Percentiles rank a stretch among this genome's conserved stretches.
These are phyloP conservation scores for Erinaceus europaeus DNA, from an alignment of 2,113 vertebrate species.

Conservation along the genomic window DNA sequence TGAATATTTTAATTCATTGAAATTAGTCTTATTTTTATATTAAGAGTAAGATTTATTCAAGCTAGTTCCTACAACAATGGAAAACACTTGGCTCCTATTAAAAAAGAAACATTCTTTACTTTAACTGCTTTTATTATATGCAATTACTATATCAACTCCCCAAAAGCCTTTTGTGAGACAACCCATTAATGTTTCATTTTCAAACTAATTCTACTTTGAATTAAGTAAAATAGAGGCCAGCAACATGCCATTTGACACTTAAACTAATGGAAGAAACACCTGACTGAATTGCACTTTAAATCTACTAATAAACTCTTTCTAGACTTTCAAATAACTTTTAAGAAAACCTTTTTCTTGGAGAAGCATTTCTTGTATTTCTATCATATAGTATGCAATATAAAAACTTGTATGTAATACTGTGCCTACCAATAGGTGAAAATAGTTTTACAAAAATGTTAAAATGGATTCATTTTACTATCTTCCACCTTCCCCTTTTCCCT, in stretches of 20 bases:
- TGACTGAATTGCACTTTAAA: conserved; percentile 4
- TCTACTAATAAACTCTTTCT: not conserved
- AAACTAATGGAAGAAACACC: not conserved
- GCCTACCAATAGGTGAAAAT: not conserved
- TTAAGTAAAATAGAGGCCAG: conserved; percentile 13
- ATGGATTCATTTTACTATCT: not conserved
- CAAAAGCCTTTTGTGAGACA: conserved; percentile 28
- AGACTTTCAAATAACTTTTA: conserved; percentile 27
- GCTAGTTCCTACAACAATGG: not conserved
- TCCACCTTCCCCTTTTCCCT: not conserved
- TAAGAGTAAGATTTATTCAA: conserved; percentile 40
- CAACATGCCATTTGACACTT: conserved; percentile 21
- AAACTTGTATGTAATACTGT: not conserved
- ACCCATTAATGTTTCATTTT: conserved; percentile 22
- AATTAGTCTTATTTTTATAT: conserved; percentile 10
- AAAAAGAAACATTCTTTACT: not conserved
- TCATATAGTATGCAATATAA: not conserved
- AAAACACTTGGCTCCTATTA: conserved; percentile 36
- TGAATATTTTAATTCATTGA: conserved; percentile 50
- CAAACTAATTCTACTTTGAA: conserved; percentile 42
- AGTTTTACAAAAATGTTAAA: conserved; percentile 7
- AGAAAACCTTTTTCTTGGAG: conserved; percentile 2
- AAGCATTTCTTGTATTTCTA: not conserved
- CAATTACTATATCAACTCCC: not conserved
- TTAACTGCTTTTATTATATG: not conserved